Evolutionary conservation across 2,113 vertebrate species (phyloP).

Genomic region (Carlito syrichta): DNA sequence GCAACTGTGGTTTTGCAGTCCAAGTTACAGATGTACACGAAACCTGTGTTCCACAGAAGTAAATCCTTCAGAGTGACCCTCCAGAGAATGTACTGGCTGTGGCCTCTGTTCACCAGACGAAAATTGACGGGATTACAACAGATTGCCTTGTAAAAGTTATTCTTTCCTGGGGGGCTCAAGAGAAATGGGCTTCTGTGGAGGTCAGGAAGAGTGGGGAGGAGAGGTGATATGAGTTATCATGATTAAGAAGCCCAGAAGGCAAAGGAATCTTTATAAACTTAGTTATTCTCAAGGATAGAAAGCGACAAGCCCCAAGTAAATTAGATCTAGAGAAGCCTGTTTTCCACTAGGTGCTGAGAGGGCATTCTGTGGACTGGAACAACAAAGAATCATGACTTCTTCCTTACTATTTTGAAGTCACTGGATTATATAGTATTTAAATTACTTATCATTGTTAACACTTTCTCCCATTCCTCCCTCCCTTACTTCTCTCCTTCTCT

Average conservation of each 20-base stretch:
- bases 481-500: rapidly evolving
- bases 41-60: not conserved
- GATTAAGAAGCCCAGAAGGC: constrained; percentile 59
- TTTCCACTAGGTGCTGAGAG: constrained; percentile 39
- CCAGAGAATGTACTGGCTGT: not conserved
- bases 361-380: not conserved
- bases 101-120: constrained; percentile 14
- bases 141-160: constrained; percentile 47
- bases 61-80: not conserved
- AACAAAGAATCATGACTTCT: not conserved
- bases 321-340: constrained; percentile 48
- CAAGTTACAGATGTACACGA: not conserved
- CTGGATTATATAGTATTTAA: not conserved
- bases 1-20: not conserved
- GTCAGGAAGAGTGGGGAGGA: not conserved
- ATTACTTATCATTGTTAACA: not conserved
- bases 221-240: not conserved
- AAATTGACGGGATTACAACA: constrained; percentile 44
- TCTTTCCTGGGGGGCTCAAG: constrained; percentile 39
- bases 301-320: constrained; percentile 54
- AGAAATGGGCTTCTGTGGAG: constrained; percentile 26
- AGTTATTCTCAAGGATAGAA: constrained; percentile 62
- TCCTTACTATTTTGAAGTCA: not conserved
- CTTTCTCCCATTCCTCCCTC: too few relatives aligned
- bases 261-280: constrained; percentile 60